Percentiles rank a stretch among this genome's conserved stretches.
phyloP scores from a whole-genome alignment of 2,888 invertebrate species.

The Ochropleura plecta region DNA sequence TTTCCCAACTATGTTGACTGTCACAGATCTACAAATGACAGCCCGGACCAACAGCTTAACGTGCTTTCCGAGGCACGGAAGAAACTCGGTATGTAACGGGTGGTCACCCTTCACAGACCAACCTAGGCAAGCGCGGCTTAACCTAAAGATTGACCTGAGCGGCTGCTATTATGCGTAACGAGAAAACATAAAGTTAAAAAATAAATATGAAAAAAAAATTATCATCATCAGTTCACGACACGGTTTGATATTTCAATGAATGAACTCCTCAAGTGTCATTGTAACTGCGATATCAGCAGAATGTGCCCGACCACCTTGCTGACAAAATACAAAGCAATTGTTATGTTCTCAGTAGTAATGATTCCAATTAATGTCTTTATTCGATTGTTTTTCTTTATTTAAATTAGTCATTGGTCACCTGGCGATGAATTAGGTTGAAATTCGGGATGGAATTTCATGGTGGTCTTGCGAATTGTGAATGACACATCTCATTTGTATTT shows the following conservation, averaged over 20 bases:
- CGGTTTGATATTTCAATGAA: constrained; percentile 55
- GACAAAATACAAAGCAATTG: constrained; percentile 48
- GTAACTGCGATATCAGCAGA: constrained; percentile 3
- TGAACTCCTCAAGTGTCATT: constrained; percentile 43
- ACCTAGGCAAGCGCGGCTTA: no score
- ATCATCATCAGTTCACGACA: constrained; percentile 2
- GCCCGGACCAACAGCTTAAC: no score
- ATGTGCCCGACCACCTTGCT: constrained; percentile 37
- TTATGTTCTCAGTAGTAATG: constrained; percentile 58
- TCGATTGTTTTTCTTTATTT: constrained; percentile 51
- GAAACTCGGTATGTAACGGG: no score
- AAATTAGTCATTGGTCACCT: constrained; percentile 62
- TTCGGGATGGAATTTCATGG: constrained; percentile 38
- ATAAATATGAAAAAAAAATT: background rate
- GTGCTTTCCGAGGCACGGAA: no score
- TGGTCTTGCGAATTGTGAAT: constrained; percentile 36
- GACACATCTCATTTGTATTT: background rate
- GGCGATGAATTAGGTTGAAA: constrained; percentile 13
- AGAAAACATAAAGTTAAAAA: background rate
- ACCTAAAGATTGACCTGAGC: no score
- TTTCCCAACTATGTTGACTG: no score
- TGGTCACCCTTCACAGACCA: no score
- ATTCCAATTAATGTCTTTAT: constrained; percentile 46
- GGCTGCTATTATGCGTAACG: background rate
- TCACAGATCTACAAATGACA: no score